Percentiles rank a stretch among this genome's conserved stretches.
Conservation (phyloP, 2,797 vertebrate species). For the Enteromius treurensis region DNA sequence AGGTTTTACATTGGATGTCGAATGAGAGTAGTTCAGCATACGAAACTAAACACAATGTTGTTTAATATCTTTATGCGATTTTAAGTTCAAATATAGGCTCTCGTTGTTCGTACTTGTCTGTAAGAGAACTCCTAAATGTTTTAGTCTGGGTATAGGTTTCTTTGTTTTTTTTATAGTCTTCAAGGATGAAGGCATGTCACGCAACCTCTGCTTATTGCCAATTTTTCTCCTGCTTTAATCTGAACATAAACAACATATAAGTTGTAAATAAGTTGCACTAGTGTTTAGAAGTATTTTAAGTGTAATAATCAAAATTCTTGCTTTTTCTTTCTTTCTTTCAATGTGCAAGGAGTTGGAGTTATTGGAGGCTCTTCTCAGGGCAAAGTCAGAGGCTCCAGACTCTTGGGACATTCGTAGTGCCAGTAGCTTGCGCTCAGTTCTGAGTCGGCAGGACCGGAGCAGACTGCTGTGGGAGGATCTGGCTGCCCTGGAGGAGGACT, state of each 20-base stretch:
- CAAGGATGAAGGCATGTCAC: not conserved
- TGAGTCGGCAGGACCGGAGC: constrained; percentile 86
- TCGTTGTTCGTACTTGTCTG: not conserved
- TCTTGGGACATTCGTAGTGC: constrained; percentile 80
- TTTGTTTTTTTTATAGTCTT: not conserved
- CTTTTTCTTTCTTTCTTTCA: not conserved
- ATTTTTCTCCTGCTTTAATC: too few relatives aligned
- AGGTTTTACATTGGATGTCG: not conserved
- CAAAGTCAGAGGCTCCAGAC: constrained; percentile 78
- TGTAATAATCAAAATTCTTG: not conserved
- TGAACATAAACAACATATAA: too few relatives aligned
- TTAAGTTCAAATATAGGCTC: not conserved
- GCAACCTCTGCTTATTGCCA: not conserved
- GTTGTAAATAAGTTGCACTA: not conserved
- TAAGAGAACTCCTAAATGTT: not conserved
- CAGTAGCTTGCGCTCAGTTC: constrained; percentile 72
- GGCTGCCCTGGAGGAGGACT: constrained; percentile 82
- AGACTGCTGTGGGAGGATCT: constrained; percentile 89
- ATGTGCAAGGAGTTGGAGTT: constrained; percentile 83
- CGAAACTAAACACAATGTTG: not conserved
- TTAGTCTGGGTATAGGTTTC: not conserved
- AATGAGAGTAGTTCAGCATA: not conserved
- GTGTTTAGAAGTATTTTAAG: not conserved
- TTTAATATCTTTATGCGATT: not conserved
- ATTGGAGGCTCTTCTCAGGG: constrained; percentile 81